Conservation (phyloP, 2,797 vertebrate species). For the Enteromius mattozi region DNA sequence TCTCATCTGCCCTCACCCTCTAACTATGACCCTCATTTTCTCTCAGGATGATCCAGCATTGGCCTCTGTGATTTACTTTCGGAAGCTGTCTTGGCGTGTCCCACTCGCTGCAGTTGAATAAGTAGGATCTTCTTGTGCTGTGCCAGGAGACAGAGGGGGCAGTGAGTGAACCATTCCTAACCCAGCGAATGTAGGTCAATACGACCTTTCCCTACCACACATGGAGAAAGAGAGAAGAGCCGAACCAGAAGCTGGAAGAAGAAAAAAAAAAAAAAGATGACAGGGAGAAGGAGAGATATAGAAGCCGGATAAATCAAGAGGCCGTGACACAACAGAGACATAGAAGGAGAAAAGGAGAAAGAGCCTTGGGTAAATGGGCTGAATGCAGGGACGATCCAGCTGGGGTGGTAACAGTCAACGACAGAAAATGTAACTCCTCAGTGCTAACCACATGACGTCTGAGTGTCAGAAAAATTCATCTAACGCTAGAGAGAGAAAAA, state of each 20-base stretch:
- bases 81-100: slow-evolving; percentile 30
- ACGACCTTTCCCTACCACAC: slow-evolving; percentile 61
- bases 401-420: slow-evolving; percentile 45
- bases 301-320: slow-evolving; percentile 36
- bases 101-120: slow-evolving; percentile 37
- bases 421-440: slow-evolving; percentile 54
- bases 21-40: slow-evolving; percentile 15
- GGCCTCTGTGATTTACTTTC: slow-evolving; percentile 15
- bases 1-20: background rate
- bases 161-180: slow-evolving; percentile 51
- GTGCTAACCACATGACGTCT: slow-evolving; percentile 56
- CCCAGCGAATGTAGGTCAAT: slow-evolving; percentile 64
- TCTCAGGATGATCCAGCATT: slow-evolving; percentile 12
- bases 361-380: slow-evolving; percentile 13
- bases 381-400: slow-evolving; percentile 26
- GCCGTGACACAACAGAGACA: slow-evolving; percentile 41
- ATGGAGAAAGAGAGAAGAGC: slow-evolving; percentile 48
- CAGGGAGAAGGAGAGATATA: background rate
- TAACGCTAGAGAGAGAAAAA: slow-evolving; percentile 4
- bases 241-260: slow-evolving; percentile 24
- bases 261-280: slow-evolving; percentile 15
- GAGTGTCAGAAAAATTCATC: slow-evolving; percentile 49
- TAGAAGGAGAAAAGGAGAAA: slow-evolving; percentile 29
- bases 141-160: slow-evolving; percentile 51
- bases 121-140: slow-evolving; percentile 48